Evolutionary conservation across 2,888 invertebrate genomes (phyloP).

Genomic region (Lasioglossum pauxillum): DNA sequence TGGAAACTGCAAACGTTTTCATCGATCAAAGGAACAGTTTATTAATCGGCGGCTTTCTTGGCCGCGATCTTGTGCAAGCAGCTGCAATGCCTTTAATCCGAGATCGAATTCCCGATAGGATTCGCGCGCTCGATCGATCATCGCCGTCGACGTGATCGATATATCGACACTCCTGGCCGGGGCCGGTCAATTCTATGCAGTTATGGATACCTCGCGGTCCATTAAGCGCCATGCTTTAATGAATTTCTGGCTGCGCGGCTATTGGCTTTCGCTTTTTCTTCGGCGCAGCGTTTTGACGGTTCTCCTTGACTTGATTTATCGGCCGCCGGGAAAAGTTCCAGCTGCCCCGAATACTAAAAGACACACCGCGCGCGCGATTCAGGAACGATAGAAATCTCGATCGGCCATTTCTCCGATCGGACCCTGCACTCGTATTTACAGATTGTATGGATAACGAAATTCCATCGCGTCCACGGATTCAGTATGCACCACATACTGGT

Average conservation of each 20-base stretch:
- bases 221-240: constrained; percentile 62
- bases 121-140: constrained; percentile 77
- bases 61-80: constrained; percentile 64
- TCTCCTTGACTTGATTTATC: constrained; percentile 61
- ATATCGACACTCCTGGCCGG: constrained; percentile 60
- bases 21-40: constrained; percentile 53
- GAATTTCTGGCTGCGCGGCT: constrained; percentile 51
- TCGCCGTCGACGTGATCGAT: constrained; percentile 76
- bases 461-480: neutral
- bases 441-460: constrained; percentile 28
- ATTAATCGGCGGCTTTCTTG: constrained; percentile 61
- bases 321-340: constrained; percentile 38
- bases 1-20: constrained; percentile 40
- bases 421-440: constrained; percentile 17
- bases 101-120: constrained; percentile 77
- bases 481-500: neutral
- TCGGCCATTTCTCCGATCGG: constrained; percentile 15
- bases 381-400: constrained; percentile 31
- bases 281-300: constrained; percentile 48
- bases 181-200: constrained; percentile 59
- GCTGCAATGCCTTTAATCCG: constrained; percentile 62
- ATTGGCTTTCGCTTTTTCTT: constrained; percentile 52
- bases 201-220: constrained; percentile 48
- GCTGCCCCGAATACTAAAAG: constrained; percentile 26
- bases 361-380: neutral